Base-by-base conservation (phyloP, 92 coral and sea anemone species). In the Palythoa heliodiscus region DNA sequence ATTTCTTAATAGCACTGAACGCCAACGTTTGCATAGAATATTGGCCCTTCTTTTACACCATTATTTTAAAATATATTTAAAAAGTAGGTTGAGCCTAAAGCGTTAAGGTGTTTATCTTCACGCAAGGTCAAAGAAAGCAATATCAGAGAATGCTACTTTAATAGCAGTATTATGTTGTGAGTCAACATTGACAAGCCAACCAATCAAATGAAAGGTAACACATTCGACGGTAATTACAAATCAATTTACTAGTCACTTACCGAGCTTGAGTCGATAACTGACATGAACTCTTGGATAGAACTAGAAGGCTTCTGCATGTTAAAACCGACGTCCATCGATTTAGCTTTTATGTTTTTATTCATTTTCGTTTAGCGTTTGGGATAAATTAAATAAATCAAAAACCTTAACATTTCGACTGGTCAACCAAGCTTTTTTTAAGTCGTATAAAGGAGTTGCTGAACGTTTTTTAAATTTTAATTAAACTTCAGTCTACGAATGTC, bases 121-220 rank as follows among this genome's bases (percentile, higher is more conserved):
- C 52, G 38, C 19, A 71, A n/a, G 84, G 23, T 24, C 35, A 80
- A 23, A 43, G 74, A 80, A 66, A 64, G 74, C 84, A 80, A 80
- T 80, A 67, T 80, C 54, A 68, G 60, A 16, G 74, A 38, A 66
- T 70, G 73, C 84, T 53, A 54, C 81, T 53, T 53, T 74, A 74
- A 74, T 74, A 47, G 61, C 61, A 12, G 61, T 55, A 55, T 63
- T 22, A 63, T 76, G 29, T 25, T 54, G 29, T 29, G 23, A 58
- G 74, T 80, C 84, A 80, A 80, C 47, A 80, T 20, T 80, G 53
- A 29, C 13, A 22, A 63, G 58, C 64, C 73, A 80, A 39, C 84
- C 84, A 80, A 80, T 80, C 84, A 80, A 64, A 80, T 66, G 22
- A 48, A 63, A 66, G 19, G 48, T 61, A 37, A 58, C 52, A 37